phyloP scores from a whole-genome alignment of 2,113 vertebrate genomes.

The Apeltes quadracus region DNA sequence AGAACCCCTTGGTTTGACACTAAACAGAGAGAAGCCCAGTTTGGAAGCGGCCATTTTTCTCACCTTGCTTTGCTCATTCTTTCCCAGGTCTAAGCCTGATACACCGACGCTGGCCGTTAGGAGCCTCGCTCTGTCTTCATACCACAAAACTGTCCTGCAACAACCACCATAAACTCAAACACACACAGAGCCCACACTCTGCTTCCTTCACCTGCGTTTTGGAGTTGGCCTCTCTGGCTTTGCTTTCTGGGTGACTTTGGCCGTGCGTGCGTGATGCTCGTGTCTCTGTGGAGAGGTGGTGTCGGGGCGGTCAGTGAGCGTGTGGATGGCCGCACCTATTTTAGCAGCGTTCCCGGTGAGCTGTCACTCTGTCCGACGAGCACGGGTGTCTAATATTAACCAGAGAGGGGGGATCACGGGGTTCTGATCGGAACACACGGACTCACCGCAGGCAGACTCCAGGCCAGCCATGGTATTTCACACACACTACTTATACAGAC shows the following conservation, averaged over 20 bases:
- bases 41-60: conserved; percentile 41
- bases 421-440: conserved; percentile 58
- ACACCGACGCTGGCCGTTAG: conserved; percentile 20
- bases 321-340: conserved; percentile 50
- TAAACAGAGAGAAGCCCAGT: conserved; percentile 26
- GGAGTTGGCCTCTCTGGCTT: conserved; percentile 46
- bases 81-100: conserved; percentile 38
- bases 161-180: conserved; percentile 30
- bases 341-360: conserved; percentile 63
- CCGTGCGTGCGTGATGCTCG: conserved; percentile 2
- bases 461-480: conserved; percentile 66
- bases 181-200: conserved; percentile 39
- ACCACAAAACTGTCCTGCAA: conserved; percentile 17
- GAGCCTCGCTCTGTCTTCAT: conserved; percentile 16
- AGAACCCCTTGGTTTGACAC: conserved; percentile 39
- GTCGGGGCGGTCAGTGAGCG: conserved; percentile 4
- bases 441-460: conserved; percentile 52
- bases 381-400: conserved; percentile 65
- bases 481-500: conserved; percentile 44
- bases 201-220: conserved; percentile 42
- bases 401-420: conserved; percentile 1
- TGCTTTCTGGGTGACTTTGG: conserved; percentile 30
- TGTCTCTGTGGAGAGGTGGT: conserved; percentile 14
- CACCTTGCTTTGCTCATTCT: conserved; percentile 40
- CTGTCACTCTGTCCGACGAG: conserved; percentile 63